Conservation (phyloP, 2,888 invertebrate genomes). For the Morpho achilles region DNA sequence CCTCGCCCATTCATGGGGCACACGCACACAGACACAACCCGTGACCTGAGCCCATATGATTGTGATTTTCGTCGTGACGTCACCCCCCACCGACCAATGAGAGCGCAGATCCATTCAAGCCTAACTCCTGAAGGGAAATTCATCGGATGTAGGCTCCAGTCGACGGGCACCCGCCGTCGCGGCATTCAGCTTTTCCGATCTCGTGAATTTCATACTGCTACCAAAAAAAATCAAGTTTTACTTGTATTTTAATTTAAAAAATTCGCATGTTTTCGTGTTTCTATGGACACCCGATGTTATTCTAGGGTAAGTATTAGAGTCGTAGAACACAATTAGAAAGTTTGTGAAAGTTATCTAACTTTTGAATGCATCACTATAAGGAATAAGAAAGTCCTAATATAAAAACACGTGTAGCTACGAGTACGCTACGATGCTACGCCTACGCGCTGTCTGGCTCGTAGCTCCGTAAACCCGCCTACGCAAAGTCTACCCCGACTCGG, state of each 20-base stretch:
- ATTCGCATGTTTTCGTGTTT: constrained; percentile 9
- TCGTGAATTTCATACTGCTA: neutral
- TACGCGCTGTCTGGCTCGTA: constrained; percentile 68
- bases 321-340: constrained; percentile 12
- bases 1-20: constrained; percentile 61
- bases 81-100: constrained; percentile 81
- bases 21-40: constrained; percentile 47
- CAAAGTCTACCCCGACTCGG: constrained; percentile 41
- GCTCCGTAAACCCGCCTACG: constrained; percentile 73
- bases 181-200: constrained; percentile 27
- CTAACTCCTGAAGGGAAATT: constrained; percentile 79
- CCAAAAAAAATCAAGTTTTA: neutral
- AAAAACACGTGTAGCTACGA: constrained; percentile 56
- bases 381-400: constrained; percentile 6
- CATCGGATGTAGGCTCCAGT: constrained; percentile 71
- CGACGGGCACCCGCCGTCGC: constrained; percentile 51
- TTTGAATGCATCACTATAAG: no score
- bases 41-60: constrained; percentile 77
- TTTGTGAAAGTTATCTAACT: neutral
- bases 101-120: constrained; percentile 83
- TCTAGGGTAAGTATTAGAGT: constrained; percentile 10
- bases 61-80: constrained; percentile 84
- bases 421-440: constrained; percentile 63
- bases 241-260: neutral
- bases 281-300: neutral